A percentile compares a stretch with the other conserved stretches of the same genome.
phyloP scores from a whole-genome alignment of 1,140 invertebrate species.

The Rhagoletis pomonella region DNA sequence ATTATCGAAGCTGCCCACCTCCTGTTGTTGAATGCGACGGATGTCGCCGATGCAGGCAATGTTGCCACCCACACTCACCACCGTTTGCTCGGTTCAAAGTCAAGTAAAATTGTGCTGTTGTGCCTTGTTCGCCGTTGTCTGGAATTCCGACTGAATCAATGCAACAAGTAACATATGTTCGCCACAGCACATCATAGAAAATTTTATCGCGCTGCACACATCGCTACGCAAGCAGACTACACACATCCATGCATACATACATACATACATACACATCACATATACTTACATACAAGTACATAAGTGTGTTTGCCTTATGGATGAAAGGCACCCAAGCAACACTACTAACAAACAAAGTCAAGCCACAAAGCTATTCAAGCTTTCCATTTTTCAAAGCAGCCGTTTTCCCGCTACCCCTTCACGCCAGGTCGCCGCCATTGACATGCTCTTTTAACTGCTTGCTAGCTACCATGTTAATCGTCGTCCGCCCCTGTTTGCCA shows the following conservation, averaged over 20 bases:
- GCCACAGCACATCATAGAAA: not conserved
- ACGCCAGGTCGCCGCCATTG: not conserved
- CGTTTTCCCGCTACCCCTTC: not conserved
- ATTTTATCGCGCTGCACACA: not conserved
- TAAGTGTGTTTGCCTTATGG: not conserved
- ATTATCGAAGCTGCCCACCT: not conserved
- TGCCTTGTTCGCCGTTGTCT: conserved; percentile 36
- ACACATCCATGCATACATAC: not conserved
- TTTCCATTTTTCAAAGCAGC: not conserved
- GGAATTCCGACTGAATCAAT: not conserved
- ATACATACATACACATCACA: not conserved
- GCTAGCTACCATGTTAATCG: not conserved
- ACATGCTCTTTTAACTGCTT: conserved; percentile 21
- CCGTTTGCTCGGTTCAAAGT: not conserved
- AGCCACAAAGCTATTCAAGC: conserved; percentile 17
- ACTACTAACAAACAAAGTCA: not conserved
- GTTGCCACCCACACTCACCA: not conserved
- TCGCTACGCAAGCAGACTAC: not conserved
- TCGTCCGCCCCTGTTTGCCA: not conserved
- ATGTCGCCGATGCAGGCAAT: not conserved
- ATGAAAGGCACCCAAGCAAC: not conserved
- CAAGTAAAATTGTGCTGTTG: conserved; percentile 9
- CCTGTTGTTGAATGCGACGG: not conserved
- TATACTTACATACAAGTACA: not conserved
- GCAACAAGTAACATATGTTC: conserved; percentile 36